phyloP scores from a whole-genome alignment of 1,140 invertebrate genomes.

The Leptopilina boulardi region DNA sequence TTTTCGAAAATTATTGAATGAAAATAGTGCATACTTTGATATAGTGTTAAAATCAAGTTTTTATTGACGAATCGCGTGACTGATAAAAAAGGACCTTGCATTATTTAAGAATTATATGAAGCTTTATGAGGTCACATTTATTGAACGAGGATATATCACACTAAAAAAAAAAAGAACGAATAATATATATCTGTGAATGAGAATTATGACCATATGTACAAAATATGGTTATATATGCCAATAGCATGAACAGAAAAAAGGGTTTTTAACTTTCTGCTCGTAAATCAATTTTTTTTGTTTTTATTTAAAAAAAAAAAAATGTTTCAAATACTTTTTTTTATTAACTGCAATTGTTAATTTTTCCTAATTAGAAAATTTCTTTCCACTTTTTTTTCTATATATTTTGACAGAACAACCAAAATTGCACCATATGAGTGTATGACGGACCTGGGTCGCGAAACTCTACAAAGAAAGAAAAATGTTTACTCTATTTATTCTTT shows the following conservation, averaged over 20 bases:
- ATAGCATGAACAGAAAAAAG: conserved; percentile 1
- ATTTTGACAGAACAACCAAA: too few relatives aligned
- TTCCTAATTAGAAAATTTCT: too few relatives aligned
- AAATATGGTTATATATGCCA: background rate
- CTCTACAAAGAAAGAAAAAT: too few relatives aligned
- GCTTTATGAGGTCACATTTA: conserved; percentile 20
- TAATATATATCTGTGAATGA: conserved; percentile 10
- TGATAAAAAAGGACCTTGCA: conserved; percentile 14
- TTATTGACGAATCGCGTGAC: conserved; percentile 16
- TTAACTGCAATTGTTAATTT: too few relatives aligned
- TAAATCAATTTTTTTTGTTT: background rate
- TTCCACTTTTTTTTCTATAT: too few relatives aligned
- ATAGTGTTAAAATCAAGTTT: background rate
- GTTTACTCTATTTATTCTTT: too few relatives aligned
- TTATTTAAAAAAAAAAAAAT: background rate
- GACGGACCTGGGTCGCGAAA: too few relatives aligned
- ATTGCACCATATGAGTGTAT: too few relatives aligned
- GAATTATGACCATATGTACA: conserved; percentile 21
- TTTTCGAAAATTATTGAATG: too few relatives aligned
- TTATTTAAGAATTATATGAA: conserved; percentile 18
- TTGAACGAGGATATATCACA: conserved; percentile 15
- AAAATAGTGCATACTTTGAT: background rate
- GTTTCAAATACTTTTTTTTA: background rate
- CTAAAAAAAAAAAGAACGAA: conserved; percentile 25
- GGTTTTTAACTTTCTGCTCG: background rate